Evolutionary conservation across 2,888 invertebrate genomes (phyloP).

Genomic region (Rotaria socialis): DNA sequence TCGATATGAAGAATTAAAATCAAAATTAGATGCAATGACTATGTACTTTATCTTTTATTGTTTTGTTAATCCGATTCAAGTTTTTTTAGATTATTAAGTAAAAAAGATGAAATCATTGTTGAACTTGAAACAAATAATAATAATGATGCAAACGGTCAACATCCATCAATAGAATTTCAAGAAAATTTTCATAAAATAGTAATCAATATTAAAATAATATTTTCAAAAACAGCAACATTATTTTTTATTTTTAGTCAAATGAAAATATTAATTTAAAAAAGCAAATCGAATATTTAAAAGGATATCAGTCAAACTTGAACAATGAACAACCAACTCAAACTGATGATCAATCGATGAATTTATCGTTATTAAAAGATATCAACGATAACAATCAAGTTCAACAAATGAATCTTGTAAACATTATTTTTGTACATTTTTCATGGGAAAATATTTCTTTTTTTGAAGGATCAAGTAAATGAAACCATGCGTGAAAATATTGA

Average conservation of each 20-base stretch:
- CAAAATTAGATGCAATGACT: not conserved
- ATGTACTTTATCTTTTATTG: not conserved
- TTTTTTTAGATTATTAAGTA: not conserved
- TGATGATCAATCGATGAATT: not conserved
- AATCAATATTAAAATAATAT: not conserved
- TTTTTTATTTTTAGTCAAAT: not conserved
- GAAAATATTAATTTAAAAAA: not conserved
- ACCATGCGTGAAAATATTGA: constrained; percentile 67
- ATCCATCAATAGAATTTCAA: constrained; percentile 73
- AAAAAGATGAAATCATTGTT: not conserved
- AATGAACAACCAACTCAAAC: constrained; percentile 10
- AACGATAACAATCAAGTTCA: not conserved
- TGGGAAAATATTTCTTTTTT: not conserved
- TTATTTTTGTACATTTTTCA: no score
- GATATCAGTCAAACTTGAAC: not conserved
- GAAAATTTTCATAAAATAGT: constrained; percentile 67
- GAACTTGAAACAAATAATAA: not conserved
- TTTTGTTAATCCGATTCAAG: no score
- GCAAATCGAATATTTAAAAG: not conserved
- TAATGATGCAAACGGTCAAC: constrained; percentile 63
- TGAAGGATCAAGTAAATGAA: constrained; percentile 55
- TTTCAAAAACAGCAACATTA: no score
- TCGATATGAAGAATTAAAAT: not conserved
- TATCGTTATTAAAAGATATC: not conserved
- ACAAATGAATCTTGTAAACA: not conserved